Conservation (phyloP, 2,113 vertebrate genomes). For the Hemicordylus capensis region DNA sequence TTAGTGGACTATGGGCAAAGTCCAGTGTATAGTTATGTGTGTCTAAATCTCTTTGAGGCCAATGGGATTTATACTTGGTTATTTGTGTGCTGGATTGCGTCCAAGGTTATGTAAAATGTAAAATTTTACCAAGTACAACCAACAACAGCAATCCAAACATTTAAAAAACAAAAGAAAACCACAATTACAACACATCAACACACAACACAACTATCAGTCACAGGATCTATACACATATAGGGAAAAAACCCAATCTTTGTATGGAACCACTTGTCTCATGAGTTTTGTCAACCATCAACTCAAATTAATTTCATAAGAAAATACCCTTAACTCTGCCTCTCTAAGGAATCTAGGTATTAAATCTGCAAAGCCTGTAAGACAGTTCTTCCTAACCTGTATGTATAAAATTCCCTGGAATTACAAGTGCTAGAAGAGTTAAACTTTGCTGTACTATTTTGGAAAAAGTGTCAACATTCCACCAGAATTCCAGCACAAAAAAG, state of each 20-base stretch:
- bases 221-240: constrained; percentile 25
- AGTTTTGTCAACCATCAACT: constrained; percentile 3
- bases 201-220: constrained; percentile 34
- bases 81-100: not conserved
- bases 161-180: rapidly evolving
- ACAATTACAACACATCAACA: constrained; percentile 17
- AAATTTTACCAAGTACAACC: constrained; percentile 12
- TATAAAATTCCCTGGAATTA: constrained; percentile 13
- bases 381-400: constrained; percentile 19
- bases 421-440: constrained; percentile 31
- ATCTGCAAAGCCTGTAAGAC: not conserved
- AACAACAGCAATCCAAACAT: constrained; percentile 31
- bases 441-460: constrained; percentile 8
- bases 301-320: constrained; percentile 19
- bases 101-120: not conserved
- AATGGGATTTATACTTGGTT: not conserved
- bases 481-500: constrained; percentile 29
- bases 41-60: not conserved
- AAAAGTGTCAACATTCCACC: constrained; percentile 24
- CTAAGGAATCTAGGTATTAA: rapidly evolving
- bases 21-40: not conserved
- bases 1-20: not conserved
- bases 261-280: not conserved
- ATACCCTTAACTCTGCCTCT: constrained; percentile 26
- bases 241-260: constrained; percentile 9